A percentile compares a stretch with the other conserved stretches of the same genome.
These are phyloP conservation scores for Spizaetus ornatus DNA, from an alignment of 2,113 vertebrate species.

Conservation along the genomic window DNA sequence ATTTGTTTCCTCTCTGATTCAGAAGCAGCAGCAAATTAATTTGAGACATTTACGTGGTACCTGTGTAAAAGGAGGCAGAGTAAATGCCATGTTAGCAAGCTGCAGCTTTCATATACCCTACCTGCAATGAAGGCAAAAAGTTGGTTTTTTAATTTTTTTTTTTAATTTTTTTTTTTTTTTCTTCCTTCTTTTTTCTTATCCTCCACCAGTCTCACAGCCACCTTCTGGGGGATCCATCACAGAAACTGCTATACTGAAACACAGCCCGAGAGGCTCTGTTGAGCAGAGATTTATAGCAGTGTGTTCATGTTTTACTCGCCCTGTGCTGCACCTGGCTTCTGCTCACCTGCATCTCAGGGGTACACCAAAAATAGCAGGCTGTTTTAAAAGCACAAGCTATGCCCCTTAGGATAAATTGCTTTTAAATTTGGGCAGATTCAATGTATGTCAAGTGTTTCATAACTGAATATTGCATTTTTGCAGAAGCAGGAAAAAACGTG, in stretches of 20 bases:
- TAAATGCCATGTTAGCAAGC: background rate
- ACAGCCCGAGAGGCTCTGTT: background rate
- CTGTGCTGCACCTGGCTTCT: background rate
- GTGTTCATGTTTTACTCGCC: background rate
- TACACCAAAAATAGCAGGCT: background rate
- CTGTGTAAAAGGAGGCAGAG: background rate
- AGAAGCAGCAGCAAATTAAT: background rate
- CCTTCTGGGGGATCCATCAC: background rate
- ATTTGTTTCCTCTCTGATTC: background rate
- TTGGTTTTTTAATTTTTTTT: background rate
- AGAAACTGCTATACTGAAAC: rapidly evolving
- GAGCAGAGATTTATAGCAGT: background rate
- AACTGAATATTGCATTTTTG: background rate
- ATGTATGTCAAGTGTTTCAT: background rate
- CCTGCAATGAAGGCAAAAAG: background rate
- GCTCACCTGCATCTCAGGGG: background rate
- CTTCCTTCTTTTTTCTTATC: rapidly evolving
- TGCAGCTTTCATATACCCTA: background rate
- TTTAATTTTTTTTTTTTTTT: too few relatives aligned
- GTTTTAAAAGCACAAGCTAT: background rate
- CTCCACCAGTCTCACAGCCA: background rate
- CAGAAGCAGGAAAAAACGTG: background rate
- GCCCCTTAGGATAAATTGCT: background rate
- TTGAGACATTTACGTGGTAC: background rate
- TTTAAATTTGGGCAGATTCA: background rate